Base-by-base conservation (phyloP, 2,113 vertebrate species). In the Ammodytes dubius region DNA sequence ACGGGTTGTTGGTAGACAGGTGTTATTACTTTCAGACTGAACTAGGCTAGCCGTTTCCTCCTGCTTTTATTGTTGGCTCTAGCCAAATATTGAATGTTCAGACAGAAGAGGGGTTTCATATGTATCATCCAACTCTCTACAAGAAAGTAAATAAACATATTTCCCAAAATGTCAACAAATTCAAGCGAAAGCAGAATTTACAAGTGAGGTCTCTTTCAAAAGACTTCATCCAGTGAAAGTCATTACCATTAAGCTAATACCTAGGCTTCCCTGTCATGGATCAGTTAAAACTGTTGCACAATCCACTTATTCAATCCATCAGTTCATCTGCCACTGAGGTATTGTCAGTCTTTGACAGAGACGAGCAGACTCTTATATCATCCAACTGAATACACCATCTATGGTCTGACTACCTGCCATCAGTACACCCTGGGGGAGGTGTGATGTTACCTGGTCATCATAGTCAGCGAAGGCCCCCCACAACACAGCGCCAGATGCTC, bases 381-480 rank as follows among this genome's bases (percentile, higher is more conserved):
- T 61, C 56, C 80, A 57, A 58, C 6, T 83, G 56, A 67, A 39
- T 12, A 19, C 73, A 70, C 71, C 77, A 56, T 79, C 57, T 65
- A 17, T 52, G 11, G 27, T 77, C 17, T 43, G 43, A 68, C 61
- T 49, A 14, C 27, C 43, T 57, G 57, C 56, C 63, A 12, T 58
- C 69, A 45, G 67, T 43, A 8, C 54, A 14, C 59, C 54, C 60
- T 81, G 17, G 52, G 50, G 72, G 81, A 84, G 85, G 81, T 74
- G 77, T 89, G 53, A 50, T 47, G 77, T 89, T 91, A 93, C 89
- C 87, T 91, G 88, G 84, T 89, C 86, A 74, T 82, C 63, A 40
- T 86, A 92, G 85, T 94, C 89, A 14, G 74, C 50, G 0, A 88
- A 87, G 66, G 83, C 87, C 71, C 89, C 94, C 92, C 91, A 89